Base-by-base conservation (phyloP, 2,797 vertebrate genomes). In the Botia kubotai region DNA sequence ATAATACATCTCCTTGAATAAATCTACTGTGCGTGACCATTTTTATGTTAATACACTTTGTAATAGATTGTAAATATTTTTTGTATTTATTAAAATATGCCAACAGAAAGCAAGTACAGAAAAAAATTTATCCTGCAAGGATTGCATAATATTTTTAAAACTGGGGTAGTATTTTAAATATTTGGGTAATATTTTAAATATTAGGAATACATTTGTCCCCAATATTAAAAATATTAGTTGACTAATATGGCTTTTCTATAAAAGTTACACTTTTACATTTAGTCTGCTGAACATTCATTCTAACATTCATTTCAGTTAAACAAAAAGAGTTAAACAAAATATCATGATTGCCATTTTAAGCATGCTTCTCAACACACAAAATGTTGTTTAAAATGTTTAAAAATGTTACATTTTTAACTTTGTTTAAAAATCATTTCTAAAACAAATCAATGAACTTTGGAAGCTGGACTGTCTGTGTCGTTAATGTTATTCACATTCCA, bases 401-500 rank as follows among this genome's bases (percentile, higher is more conserved):
- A 5, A 33, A 33, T 33, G 0, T 3, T 33, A 33, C 33, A 33
- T 33, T 33, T 33, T 33, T 33, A 26, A 26, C 23, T 26, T 26
- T 26, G 39, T 43, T 10, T 43, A 6, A 43, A 1, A 43, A 43
- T 43, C 39, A 71, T 70, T 62, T 29, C 17, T 53, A 33, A 48
- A 11, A 71, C 55, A 62, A 71, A 78, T 70, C 21, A 17, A 50
- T 48, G 4, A 36, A 23, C 14, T 78, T 43, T 43, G 67, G 43
- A 78, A 36, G 52, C 13, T 58, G 4, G 23, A 33, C 12, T 48
- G 21, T 55, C 33, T 58, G 12, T 13, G 67, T 66, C 67, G 71
- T 53, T 57, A 46, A 73, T 33, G 50, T 66, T 74, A 57, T 80
- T 80, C 55, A 7, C 72, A 48, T 74, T 17, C 39, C 52, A 74